These are phyloP conservation scores for Gymnopithys bicolor DNA, from an alignment of 2,797 vertebrate species.

Conservation along the genomic window DNA sequence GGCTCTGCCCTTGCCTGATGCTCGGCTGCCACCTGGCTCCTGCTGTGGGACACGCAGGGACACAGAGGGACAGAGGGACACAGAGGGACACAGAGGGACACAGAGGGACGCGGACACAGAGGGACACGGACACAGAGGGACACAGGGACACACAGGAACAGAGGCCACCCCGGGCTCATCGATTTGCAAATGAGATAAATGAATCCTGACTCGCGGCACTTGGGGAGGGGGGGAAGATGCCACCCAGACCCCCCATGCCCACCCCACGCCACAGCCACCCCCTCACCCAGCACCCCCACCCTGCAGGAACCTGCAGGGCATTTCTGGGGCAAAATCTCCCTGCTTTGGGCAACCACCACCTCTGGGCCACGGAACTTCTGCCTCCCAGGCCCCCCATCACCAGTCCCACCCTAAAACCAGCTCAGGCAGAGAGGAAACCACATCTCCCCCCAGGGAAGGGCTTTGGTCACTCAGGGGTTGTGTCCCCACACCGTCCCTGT, in stretches of 20 bases:
- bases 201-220: fast-evolving
- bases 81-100: background rate
- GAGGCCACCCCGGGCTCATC: background rate
- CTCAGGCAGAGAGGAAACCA: background rate
- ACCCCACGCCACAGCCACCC: background rate
- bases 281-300: fast-evolving
- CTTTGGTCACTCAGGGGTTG: background rate
- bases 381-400: fast-evolving
- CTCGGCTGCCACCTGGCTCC: background rate
- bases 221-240: background rate
- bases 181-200: background rate
- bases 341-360: fast-evolving
- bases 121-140: no score
- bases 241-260: fast-evolving
- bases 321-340: background rate
- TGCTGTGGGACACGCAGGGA: background rate
- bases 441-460: background rate
- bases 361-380: fast-evolving
- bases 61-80: background rate
- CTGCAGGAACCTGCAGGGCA: background rate
- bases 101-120: background rate
- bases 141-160: background rate
- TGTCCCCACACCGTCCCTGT: background rate
- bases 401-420: fast-evolving
- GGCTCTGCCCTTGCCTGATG: background rate